Percentiles rank a stretch among this genome's conserved stretches.
Conservation (phyloP, 2,113 vertebrate genomes). For the Tragelaphus buxtoni region DNA sequence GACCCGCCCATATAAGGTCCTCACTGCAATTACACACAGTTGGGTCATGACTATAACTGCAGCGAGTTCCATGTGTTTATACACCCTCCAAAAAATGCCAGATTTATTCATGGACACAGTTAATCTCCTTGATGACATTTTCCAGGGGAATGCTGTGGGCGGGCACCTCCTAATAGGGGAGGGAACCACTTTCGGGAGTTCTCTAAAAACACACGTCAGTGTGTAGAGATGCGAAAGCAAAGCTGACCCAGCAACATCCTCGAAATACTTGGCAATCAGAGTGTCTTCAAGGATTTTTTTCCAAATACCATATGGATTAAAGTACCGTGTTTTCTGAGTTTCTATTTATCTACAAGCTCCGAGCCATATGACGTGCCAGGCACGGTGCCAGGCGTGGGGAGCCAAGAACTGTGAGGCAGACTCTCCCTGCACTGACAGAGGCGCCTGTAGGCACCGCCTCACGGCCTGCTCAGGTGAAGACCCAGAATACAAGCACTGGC, state of each 20-base stretch:
- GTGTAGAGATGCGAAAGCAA: background rate
- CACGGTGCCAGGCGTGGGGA: fast-evolving
- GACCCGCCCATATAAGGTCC: background rate
- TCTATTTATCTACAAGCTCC: background rate
- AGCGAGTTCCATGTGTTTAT: background rate
- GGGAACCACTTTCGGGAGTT: background rate
- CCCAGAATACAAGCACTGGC: background rate
- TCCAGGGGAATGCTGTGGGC: background rate
- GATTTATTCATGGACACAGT: background rate
- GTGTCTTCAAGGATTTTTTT: background rate
- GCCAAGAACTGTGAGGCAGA: background rate
- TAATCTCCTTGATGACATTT: background rate
- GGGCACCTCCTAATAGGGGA: background rate
- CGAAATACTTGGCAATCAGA: background rate
- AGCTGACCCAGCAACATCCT: background rate
- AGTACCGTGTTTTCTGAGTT: background rate
- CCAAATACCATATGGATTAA: background rate
- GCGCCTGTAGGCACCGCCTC: background rate
- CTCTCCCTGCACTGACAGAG: background rate
- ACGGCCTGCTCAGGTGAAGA: background rate
- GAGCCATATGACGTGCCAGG: background rate
- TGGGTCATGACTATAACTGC: background rate
- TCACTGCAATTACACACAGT: background rate
- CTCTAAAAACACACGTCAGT: background rate
- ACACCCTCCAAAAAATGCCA: background rate